Evolutionary conservation across 2,797 vertebrate genomes (phyloP).

Genomic region (Ctenopoma multispine): DNA sequence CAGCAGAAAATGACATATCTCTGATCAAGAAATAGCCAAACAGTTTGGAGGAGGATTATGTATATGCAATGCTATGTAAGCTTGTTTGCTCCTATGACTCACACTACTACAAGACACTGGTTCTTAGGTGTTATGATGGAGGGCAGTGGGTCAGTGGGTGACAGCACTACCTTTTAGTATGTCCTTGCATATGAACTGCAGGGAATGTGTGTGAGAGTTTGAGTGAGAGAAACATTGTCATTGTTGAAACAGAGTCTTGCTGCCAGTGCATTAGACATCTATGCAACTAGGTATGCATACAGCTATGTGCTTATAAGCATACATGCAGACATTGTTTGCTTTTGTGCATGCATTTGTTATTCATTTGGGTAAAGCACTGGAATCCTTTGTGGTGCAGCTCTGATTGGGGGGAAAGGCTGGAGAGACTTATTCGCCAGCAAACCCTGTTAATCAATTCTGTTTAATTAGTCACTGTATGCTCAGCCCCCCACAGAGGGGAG

Average conservation of each 20-base stretch:
- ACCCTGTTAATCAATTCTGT: slow-evolving; percentile 82
- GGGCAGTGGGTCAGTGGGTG: slow-evolving; percentile 69
- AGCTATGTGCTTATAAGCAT: slow-evolving; percentile 43
- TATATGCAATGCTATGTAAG: slow-evolving; percentile 38
- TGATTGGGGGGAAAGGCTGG: slow-evolving; percentile 35
- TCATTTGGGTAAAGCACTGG: slow-evolving; percentile 51
- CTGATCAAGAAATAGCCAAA: slow-evolving; percentile 32
- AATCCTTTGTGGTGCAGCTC: slow-evolving; percentile 58
- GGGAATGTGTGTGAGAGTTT: slow-evolving; percentile 1
- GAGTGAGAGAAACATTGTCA: slow-evolving; percentile 33
- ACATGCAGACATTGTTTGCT: slow-evolving; percentile 59
- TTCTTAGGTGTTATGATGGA: slow-evolving; percentile 49
- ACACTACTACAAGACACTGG: slow-evolving; percentile 51
- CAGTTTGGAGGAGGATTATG: slow-evolving; percentile 56
- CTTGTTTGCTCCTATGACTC: slow-evolving; percentile 63
- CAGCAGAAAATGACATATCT: slow-evolving; percentile 37
- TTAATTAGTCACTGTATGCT: slow-evolving; percentile 82
- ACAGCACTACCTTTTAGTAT: slow-evolving; percentile 26
- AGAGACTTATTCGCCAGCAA: slow-evolving; percentile 57
- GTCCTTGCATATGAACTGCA: slow-evolving; percentile 10
- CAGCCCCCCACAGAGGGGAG: slow-evolving; percentile 56
- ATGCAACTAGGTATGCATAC: slow-evolving; percentile 44
- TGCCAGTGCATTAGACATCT: slow-evolving; percentile 42
- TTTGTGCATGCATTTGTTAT: slow-evolving; percentile 47
- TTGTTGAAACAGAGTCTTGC: too few species aligned